Evolutionary conservation across 1,140 invertebrate species (phyloP).

Genomic region (Calliphora vicina): DNA sequence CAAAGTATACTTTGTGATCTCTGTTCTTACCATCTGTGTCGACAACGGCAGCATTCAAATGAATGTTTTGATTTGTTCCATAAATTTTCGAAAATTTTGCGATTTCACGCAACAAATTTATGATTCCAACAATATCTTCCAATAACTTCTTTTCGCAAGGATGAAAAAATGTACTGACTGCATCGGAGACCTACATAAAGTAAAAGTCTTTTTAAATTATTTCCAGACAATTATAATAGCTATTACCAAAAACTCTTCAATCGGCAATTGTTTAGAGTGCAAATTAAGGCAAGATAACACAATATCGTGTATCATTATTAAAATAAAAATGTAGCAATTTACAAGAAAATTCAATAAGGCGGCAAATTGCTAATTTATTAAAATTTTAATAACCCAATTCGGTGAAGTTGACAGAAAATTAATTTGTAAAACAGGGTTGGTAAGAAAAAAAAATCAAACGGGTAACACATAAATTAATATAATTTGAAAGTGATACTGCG

Average conservation of each 20-base stretch:
- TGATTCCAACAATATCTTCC: slow-evolving; percentile 49
- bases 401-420: no score
- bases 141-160: slow-evolving; percentile 55
- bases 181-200: slow-evolving; percentile 29
- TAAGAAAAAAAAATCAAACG: no score
- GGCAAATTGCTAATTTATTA: no score
- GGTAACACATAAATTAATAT: no score
- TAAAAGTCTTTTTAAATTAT: background rate
- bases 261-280: slow-evolving; percentile 39
- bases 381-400: no score
- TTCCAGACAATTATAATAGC: background rate
- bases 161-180: slow-evolving; percentile 51
- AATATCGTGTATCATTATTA: slow-evolving; percentile 57
- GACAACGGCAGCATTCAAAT: background rate
- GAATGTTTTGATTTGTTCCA: slow-evolving; percentile 23
- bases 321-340: background rate
- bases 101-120: slow-evolving; percentile 49
- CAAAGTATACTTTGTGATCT: no score
- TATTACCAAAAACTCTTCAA: slow-evolving; percentile 47
- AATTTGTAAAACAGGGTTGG: no score
- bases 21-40: slow-evolving; percentile 24
- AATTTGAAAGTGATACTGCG: no score
- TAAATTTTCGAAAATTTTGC: slow-evolving; percentile 45
- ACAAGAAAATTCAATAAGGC: no score
- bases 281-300: slow-evolving; percentile 53